Evolutionary conservation across 1,140 invertebrate genomes (phyloP).

Genomic region (Zophobas morio): DNA sequence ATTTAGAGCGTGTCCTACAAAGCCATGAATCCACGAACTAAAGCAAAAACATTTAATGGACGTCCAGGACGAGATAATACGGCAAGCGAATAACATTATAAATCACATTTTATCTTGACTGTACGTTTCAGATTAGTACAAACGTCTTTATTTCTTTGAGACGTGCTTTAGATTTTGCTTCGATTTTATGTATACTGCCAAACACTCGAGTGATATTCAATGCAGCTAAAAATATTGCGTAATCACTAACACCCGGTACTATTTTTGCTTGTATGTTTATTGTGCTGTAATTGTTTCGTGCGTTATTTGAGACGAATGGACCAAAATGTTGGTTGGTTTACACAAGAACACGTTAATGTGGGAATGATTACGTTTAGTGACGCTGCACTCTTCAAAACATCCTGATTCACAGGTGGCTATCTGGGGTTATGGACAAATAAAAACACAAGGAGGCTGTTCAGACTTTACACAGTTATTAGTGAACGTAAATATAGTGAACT

Average conservation of each 20-base stretch:
- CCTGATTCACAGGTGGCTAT: no score
- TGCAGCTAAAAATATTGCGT: background rate
- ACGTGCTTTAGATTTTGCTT: background rate
- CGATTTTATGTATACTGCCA: background rate
- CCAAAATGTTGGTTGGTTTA: background rate
- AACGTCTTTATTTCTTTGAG: background rate
- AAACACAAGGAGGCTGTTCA: no score
- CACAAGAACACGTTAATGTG: no score
- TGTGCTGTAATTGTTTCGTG: background rate
- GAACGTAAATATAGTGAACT: no score
- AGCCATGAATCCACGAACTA: background rate
- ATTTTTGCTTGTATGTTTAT: background rate
- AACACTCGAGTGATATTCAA: background rate
- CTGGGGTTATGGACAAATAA: no score
- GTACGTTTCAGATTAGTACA: background rate
- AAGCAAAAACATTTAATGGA: conserved; percentile 1
- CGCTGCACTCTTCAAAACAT: no score
- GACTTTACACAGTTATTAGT: no score
- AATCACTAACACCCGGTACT: background rate
- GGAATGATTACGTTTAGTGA: no score
- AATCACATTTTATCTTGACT: background rate
- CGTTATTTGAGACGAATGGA: background rate
- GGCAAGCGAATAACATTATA: background rate
- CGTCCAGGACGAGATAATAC: background rate
- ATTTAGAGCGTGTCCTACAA: no score